Evolutionary conservation across 2,113 vertebrate genomes (phyloP).

Genomic region (Oceanodroma tethys): DNA sequence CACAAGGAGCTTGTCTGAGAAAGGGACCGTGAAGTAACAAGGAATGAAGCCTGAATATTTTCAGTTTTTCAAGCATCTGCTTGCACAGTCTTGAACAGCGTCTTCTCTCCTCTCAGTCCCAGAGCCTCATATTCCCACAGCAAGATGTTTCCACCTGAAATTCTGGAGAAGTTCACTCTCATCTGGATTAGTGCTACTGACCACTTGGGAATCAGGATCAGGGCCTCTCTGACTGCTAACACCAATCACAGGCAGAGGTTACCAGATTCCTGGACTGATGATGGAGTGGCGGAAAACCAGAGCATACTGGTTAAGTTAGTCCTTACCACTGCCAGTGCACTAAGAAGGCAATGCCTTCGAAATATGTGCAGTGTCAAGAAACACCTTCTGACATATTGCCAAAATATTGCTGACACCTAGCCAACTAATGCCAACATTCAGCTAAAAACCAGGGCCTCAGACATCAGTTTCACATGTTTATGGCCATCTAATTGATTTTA

Average conservation of each 20-base stretch:
- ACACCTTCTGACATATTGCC: neutral
- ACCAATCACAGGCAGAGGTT: neutral
- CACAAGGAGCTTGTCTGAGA: neutral
- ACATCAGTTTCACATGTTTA: conserved; percentile 2
- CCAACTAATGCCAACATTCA: conserved; percentile 3
- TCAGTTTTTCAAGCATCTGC: neutral
- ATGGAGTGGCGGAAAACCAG: neutral
- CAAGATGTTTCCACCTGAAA: neutral
- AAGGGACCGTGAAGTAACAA: neutral
- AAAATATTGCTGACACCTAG: neutral
- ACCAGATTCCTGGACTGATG: neutral
- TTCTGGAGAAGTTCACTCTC: neutral
- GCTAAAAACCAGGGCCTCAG: neutral
- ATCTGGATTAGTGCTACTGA: neutral
- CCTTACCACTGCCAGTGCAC: fast-evolving
- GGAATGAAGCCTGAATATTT: neutral
- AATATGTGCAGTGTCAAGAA: neutral
- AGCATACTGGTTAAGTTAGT: neutral
- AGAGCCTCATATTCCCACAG: neutral
- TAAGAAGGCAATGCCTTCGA: neutral
- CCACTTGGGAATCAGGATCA: neutral
- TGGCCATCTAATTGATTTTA: conserved; percentile 1
- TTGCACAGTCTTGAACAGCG: too few relatives aligned
- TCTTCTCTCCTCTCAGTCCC: neutral
- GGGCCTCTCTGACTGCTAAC: neutral